Conservation (phyloP, 2,888 invertebrate species). For the Pseudeuparius sepicola region DNA sequence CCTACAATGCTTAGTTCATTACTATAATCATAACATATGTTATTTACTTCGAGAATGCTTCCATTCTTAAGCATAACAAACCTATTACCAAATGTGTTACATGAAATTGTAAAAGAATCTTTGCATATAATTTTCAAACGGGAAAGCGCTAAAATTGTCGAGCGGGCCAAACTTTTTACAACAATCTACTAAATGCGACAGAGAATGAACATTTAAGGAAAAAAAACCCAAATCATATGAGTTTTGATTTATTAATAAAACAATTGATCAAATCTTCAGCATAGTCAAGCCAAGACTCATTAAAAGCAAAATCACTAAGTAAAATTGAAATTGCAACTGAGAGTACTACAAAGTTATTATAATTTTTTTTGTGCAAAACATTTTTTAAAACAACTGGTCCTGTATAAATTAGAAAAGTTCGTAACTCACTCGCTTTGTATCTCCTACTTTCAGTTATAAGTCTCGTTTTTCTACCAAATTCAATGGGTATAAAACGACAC, state of each 20-base stretch:
- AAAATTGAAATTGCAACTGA: slow-evolving; percentile 17
- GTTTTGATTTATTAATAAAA: slow-evolving; percentile 15
- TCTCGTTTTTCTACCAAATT: slow-evolving; percentile 17
- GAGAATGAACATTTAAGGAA: slow-evolving; percentile 16
- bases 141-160: slow-evolving; percentile 14
- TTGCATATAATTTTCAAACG: slow-evolving; percentile 16
- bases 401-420: slow-evolving; percentile 17
- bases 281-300: slow-evolving; percentile 15
- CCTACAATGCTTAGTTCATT: slow-evolving; percentile 15
- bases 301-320: slow-evolving; percentile 13
- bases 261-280: slow-evolving; percentile 13
- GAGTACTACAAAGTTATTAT: slow-evolving; percentile 15
- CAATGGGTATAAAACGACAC: slow-evolving; percentile 13
- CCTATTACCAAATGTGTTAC: slow-evolving; percentile 15
- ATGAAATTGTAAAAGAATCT: slow-evolving; percentile 12
- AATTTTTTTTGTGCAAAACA: slow-evolving; percentile 15
- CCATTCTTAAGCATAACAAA: slow-evolving; percentile 15
- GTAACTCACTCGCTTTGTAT: slow-evolving; percentile 17
- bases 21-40: slow-evolving; percentile 13
- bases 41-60: slow-evolving; percentile 15
- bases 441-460: slow-evolving; percentile 15
- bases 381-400: slow-evolving; percentile 16
- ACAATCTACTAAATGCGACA: slow-evolving; percentile 16
- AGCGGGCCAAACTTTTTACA: slow-evolving; percentile 15
- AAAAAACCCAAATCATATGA: slow-evolving; percentile 16